A percentile compares a stretch with the other conserved stretches of the same genome.
Evolutionary conservation across 30 jellyfish, hydroid and myxozoan genomes (phyloP).

Genomic region (Rhopilema esculentum): DNA sequence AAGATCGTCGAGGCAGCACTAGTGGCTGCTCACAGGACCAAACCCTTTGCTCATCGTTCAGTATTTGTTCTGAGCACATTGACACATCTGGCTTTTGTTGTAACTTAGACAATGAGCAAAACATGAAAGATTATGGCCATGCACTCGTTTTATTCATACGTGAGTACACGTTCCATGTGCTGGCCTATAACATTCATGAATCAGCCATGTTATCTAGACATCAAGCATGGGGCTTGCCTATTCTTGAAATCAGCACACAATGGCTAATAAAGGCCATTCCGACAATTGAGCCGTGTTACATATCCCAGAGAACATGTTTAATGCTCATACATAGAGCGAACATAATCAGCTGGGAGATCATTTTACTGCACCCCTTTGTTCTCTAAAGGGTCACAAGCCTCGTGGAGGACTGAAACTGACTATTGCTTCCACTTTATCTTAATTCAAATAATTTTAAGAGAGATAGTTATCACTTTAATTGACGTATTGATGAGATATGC

Average conservation of each 20-base stretch:
- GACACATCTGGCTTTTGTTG: slow-evolving; percentile 88
- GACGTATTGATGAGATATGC: neutral
- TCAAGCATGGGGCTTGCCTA: slow-evolving; percentile 45
- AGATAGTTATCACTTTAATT: neutral
- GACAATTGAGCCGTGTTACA: slow-evolving; percentile 44
- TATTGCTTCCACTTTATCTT: neutral
- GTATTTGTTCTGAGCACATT: slow-evolving; percentile 88
- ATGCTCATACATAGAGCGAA: slow-evolving; percentile 52
- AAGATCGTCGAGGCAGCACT: slow-evolving; percentile 55
- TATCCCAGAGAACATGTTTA: slow-evolving; percentile 18
- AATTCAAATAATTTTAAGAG: neutral
- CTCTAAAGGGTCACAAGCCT: slow-evolving; percentile 61
- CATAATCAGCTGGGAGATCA: slow-evolving; percentile 28
- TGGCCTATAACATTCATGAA: slow-evolving; percentile 68
- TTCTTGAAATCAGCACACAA: slow-evolving; percentile 51
- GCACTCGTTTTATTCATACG: slow-evolving; percentile 75
- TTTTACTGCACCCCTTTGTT: slow-evolving; percentile 62
- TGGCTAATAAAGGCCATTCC: slow-evolving; percentile 66
- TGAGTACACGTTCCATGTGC: slow-evolving; percentile 76
- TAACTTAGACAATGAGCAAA: slow-evolving; percentile 72
- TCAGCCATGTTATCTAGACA: slow-evolving; percentile 52
- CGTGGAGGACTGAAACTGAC: slow-evolving; percentile 8
- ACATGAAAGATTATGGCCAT: slow-evolving; percentile 78
- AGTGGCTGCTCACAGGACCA: slow-evolving; percentile 50
- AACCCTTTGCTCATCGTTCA: slow-evolving; percentile 55